A percentile compares a stretch with the other conserved stretches of the same genome.
phyloP scores from a whole-genome alignment of 2,797 vertebrate species.

The Clarias fuscus region DNA sequence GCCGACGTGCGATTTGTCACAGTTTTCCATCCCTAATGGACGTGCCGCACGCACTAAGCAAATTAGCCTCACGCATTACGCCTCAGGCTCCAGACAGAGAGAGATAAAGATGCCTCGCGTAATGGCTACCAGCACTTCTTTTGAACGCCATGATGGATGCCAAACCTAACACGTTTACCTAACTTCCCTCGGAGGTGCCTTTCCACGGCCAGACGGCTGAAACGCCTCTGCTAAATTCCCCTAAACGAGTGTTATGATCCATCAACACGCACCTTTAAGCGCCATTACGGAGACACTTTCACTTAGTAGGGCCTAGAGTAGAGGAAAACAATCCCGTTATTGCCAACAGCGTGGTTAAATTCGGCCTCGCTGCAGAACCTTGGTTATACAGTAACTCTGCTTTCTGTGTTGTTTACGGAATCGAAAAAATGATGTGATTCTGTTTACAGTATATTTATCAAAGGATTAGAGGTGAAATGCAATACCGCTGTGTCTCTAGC shows the following conservation, averaged over 20 bases:
- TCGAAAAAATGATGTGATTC: background rate
- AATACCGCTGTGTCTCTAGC: background rate
- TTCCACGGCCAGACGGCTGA: slow-evolving; percentile 43
- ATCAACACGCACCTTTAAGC: slow-evolving; percentile 51
- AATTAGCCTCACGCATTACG: slow-evolving; percentile 77
- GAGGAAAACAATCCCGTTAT: slow-evolving; percentile 45
- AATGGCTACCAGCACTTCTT: slow-evolving; percentile 59
- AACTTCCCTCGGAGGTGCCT: slow-evolving; percentile 41
- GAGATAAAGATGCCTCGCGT: slow-evolving; percentile 59
- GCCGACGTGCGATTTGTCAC: slow-evolving; percentile 74
- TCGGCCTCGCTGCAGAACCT: background rate
- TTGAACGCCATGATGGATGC: slow-evolving; percentile 54
- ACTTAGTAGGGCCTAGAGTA: slow-evolving; percentile 48
- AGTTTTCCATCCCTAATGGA: slow-evolving; percentile 75
- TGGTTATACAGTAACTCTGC: background rate
- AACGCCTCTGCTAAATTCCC: slow-evolving; percentile 37
- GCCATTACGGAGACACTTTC: slow-evolving; percentile 51
- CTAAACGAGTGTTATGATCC: slow-evolving; percentile 47
- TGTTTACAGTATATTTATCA: background rate
- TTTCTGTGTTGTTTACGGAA: background rate
- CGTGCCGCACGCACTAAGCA: slow-evolving; percentile 78
- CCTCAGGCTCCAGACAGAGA: slow-evolving; percentile 66
- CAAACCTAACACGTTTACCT: slow-evolving; percentile 49
- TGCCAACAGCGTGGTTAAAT: background rate
- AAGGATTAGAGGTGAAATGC: background rate